A percentile compares a stretch with the other conserved stretches of the same genome.
Evolutionary conservation across 1,140 invertebrate species (phyloP).

Genomic region (Lasaia peninsularis): DNA sequence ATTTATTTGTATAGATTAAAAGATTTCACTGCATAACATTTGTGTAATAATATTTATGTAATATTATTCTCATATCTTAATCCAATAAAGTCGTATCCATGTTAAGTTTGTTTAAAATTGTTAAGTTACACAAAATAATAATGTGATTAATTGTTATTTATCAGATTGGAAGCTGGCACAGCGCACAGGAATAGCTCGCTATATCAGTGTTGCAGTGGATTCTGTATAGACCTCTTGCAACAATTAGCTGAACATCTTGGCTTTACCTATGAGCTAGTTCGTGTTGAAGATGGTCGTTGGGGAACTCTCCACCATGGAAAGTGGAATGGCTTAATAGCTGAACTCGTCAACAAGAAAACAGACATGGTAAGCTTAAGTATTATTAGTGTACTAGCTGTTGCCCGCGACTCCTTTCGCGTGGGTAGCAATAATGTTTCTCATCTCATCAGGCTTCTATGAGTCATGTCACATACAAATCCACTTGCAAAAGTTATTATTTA

Average conservation of each 20-base stretch:
- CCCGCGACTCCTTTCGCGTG: too few relatives aligned
- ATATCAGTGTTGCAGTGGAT: slow-evolving; percentile 97
- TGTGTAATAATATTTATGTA: too few relatives aligned
- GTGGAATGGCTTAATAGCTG: slow-evolving; percentile 98
- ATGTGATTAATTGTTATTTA: slow-evolving; percentile 14
- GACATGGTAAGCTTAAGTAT: slow-evolving; percentile 91
- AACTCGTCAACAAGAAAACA: slow-evolving; percentile 93
- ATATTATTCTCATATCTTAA: too few relatives aligned
- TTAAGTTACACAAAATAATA: neutral
- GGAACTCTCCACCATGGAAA: slow-evolving; percentile 94
- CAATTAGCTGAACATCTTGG: slow-evolving; percentile 94
- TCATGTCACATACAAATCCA: too few relatives aligned
- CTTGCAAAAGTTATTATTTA: too few relatives aligned
- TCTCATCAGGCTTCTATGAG: too few relatives aligned
- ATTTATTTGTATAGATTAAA: too few relatives aligned
- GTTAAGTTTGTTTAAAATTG: too few relatives aligned
- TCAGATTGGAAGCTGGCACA: slow-evolving; percentile 85
- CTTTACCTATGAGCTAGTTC: slow-evolving; percentile 96
- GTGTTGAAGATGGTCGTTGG: slow-evolving; percentile 97
- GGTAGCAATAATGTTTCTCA: too few relatives aligned
- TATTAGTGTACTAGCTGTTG: too few relatives aligned
- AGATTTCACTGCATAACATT: too few relatives aligned
- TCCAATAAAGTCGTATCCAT: too few relatives aligned
- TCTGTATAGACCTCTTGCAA: slow-evolving; percentile 96
- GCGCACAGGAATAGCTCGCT: slow-evolving; percentile 90